Evolutionary conservation across 35 echinoderm and acorn worm genomes (phyloP).

Genomic region (Amphiura filiformis): DNA sequence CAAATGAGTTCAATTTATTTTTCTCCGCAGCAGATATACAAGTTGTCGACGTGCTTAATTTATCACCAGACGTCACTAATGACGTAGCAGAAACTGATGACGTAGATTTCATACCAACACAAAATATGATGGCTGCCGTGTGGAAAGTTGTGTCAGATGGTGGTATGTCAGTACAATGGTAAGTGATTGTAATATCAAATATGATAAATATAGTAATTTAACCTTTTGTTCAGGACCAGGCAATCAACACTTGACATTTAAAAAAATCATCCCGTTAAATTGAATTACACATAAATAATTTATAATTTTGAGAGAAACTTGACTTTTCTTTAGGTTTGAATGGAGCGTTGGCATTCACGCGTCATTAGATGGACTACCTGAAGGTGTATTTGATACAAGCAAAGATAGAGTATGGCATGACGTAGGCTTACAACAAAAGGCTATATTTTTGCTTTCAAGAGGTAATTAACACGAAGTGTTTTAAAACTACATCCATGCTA

Average conservation of each 20-base stretch:
- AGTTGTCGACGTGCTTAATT: background rate
- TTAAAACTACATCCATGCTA: too few relatives aligned
- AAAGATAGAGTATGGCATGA: constrained; percentile 35
- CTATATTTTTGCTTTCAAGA: background rate
- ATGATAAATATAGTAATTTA: too few relatives aligned
- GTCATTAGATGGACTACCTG: background rate
- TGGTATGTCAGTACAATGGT: too few relatives aligned
- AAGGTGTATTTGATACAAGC: constrained; percentile 27
- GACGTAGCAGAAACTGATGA: background rate
- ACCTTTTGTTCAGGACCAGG: too few relatives aligned
- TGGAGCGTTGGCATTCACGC: constrained; percentile 29
- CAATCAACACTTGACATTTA: too few relatives aligned
- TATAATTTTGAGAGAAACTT: background rate
- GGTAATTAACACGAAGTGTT: too few relatives aligned
- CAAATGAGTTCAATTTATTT: too few relatives aligned
- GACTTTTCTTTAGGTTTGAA: constrained; percentile 23
- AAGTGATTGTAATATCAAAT: too few relatives aligned
- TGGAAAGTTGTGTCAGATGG: background rate
- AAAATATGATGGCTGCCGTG: background rate
- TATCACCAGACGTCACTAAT: background rate
- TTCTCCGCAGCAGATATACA: background rate
- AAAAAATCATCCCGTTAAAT: too few relatives aligned
- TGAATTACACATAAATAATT: background rate
- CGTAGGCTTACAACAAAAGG: constrained; percentile 6
- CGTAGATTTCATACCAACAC: background rate